phyloP scores from a whole-genome alignment of 1,140 invertebrate genomes.

The Pseudomyrmex dendroicus region DNA sequence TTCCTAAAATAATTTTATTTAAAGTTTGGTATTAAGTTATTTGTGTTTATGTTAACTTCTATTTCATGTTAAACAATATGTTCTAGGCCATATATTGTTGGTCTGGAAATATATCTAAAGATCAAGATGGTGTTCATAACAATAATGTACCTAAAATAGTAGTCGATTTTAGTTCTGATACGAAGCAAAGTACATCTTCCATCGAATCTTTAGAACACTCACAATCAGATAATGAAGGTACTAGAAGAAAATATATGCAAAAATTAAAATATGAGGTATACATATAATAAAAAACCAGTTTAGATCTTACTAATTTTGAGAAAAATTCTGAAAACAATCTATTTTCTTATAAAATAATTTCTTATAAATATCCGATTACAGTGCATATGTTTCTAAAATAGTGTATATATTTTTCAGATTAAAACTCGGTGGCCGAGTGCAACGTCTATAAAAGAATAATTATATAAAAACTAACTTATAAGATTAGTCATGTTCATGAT shows the following conservation, averaged over 20 bases:
- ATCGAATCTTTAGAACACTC: slow-evolving; percentile 72
- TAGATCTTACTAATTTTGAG: background rate
- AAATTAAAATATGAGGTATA: slow-evolving; percentile 55
- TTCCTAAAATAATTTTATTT: no score
- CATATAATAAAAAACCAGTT: background rate
- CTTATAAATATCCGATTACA: background rate
- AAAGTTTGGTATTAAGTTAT: background rate
- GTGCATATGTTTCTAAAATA: background rate
- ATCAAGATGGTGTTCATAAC: background rate
- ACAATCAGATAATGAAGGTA: slow-evolving; percentile 67
- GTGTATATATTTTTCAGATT: slow-evolving; percentile 50
- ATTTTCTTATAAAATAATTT: background rate
- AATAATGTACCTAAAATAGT: slow-evolving; percentile 42
- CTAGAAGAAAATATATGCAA: slow-evolving; percentile 1
- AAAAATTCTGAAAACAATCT: background rate
- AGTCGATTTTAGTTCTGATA: slow-evolving; percentile 56
- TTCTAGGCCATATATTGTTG: slow-evolving; percentile 53
- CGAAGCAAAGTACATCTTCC: slow-evolving; percentile 68
- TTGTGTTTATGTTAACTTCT: background rate
- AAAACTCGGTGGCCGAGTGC: slow-evolving; percentile 68
- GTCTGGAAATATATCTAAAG: slow-evolving; percentile 15
- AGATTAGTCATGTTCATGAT: background rate
- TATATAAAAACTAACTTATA: no score
- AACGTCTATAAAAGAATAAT: slow-evolving; percentile 32
- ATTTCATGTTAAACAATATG: slow-evolving; percentile 14